Evolutionary conservation across 2,113 vertebrate genomes (phyloP).

Genomic region (Zosterops hypoxanthus): DNA sequence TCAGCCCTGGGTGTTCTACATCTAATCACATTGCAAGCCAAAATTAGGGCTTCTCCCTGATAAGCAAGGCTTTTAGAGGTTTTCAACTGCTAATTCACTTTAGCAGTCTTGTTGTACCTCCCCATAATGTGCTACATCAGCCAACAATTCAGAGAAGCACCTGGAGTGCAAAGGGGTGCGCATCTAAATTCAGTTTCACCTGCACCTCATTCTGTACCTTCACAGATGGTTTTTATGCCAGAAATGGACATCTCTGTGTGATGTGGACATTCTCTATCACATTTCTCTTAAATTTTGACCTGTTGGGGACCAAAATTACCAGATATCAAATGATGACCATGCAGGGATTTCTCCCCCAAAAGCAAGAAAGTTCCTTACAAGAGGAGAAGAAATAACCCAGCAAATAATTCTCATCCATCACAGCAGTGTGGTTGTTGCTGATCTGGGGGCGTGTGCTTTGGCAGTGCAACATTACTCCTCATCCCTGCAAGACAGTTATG

Average conservation of each 20-base stretch:
- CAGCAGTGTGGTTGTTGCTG: neutral
- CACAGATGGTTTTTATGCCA: neutral
- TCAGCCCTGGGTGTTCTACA: neutral
- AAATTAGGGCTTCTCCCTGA: neutral
- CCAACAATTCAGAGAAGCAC: neutral
- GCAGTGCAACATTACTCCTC: neutral
- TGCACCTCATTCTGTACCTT: neutral
- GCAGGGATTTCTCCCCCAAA: neutral
- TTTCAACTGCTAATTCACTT: neutral
- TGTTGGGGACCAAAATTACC: rapidly evolving
- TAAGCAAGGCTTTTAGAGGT: neutral
- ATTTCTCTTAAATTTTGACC: neutral
- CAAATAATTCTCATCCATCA: neutral
- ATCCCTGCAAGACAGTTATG: neutral
- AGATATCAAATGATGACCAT: neutral
- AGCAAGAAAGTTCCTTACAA: neutral
- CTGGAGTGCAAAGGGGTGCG: neutral
- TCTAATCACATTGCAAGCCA: rapidly evolving
- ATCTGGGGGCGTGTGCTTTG: neutral
- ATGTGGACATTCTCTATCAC: neutral
- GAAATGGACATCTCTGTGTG: neutral
- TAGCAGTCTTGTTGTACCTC: neutral
- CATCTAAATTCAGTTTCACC: neutral
- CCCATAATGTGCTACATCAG: neutral
- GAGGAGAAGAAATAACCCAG: neutral